Evolutionary conservation across 2,888 invertebrate genomes (phyloP).

Genomic region (Monoplex corrugatus): DNA sequence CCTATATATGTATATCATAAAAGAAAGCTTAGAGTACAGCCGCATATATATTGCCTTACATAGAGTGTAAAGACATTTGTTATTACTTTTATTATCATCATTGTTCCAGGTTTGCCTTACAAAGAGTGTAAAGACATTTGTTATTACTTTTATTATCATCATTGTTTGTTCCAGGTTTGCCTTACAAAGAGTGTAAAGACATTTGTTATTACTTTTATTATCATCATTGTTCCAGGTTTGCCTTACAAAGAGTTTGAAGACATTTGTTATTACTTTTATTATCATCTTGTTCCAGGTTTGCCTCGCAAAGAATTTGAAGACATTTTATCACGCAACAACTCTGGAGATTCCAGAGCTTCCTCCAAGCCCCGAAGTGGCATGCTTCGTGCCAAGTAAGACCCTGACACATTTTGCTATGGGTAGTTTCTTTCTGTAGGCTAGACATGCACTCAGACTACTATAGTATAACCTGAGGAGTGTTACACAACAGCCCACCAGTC

Average conservation of each 20-base stretch:
- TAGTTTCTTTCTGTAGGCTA: background rate
- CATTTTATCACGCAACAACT: slow-evolving; percentile 71
- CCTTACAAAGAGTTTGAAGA: background rate
- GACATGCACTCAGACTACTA: no score
- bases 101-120: no score
- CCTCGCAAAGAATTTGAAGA: slow-evolving; percentile 79
- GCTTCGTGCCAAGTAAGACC: slow-evolving; percentile 71
- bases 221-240: no score
- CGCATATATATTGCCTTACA: no score
- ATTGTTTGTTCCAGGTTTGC: slow-evolving; percentile 65
- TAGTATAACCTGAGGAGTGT: no score
- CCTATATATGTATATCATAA: no score
- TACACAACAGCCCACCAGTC: no score
- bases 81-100: no score
- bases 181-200: no score
- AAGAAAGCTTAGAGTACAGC: no score
- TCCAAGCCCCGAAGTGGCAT: slow-evolving; percentile 69
- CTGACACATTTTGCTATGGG: background rate
- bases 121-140: background rate
- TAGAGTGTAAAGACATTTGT: no score
- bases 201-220: no score
- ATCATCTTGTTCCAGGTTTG: slow-evolving; percentile 64
- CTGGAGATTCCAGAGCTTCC: slow-evolving; percentile 59
- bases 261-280: background rate
- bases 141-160: background rate